These are phyloP conservation scores for Ammodytes dubius DNA, from an alignment of 2,113 vertebrate genomes.

Conservation along the genomic window DNA sequence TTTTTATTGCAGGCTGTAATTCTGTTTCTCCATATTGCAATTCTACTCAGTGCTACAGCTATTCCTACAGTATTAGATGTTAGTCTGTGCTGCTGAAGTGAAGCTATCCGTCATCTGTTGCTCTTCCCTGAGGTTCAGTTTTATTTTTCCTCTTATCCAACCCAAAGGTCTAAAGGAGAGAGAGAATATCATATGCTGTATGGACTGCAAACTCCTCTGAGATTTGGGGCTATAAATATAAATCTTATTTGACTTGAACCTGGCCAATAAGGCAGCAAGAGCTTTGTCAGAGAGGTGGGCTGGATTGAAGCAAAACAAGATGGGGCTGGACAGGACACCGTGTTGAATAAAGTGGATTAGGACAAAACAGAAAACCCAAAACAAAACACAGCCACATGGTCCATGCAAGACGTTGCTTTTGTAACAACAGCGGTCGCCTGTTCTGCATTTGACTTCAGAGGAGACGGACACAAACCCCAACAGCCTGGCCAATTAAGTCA, in stretches of 20 bases:
- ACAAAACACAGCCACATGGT: constrained; percentile 34
- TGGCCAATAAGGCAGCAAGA: constrained; percentile 31
- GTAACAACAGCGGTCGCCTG: constrained; percentile 49
- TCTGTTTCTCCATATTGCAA: neutral
- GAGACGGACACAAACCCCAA: constrained; percentile 35
- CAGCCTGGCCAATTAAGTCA: constrained; percentile 30
- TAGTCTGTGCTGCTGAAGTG: neutral
- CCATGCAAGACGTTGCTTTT: constrained; percentile 23
- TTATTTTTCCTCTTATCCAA: neutral
- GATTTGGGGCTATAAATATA: constrained; percentile 16
- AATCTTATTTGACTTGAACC: constrained; percentile 17
- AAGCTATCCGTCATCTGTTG: neutral
- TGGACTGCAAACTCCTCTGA: constrained; percentile 12
- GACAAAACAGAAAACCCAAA: constrained; percentile 28
- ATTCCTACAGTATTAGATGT: neutral
- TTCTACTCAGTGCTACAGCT: neutral
- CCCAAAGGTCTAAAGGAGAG: neutral
- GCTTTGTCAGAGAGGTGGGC: neutral
- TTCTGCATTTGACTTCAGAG: constrained; percentile 35
- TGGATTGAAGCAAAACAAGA: constrained; percentile 8
- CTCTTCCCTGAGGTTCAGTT: constrained; percentile 1
- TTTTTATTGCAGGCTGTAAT: constrained; percentile 8
- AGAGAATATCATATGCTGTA: constrained; percentile 3
- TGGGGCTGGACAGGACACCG: constrained; percentile 9
- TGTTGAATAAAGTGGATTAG: constrained; percentile 46